Conservation (phyloP, 2,113 vertebrate species). For the Falco punctatus region DNA sequence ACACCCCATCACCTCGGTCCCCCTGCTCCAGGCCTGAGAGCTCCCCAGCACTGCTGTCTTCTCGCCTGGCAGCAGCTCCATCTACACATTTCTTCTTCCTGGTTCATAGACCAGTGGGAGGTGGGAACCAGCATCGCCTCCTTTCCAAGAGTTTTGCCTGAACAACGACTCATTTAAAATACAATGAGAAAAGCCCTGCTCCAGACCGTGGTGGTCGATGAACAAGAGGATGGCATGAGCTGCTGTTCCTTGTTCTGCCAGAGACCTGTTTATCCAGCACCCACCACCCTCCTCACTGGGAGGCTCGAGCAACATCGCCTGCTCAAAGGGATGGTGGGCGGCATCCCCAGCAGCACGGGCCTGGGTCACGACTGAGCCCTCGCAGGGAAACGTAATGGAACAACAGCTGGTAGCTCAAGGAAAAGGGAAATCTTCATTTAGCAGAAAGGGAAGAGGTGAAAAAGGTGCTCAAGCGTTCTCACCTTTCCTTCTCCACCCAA, state of each 20-base stretch:
- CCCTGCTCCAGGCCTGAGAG: background rate
- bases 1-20: background rate
- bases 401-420: background rate
- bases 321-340: background rate
- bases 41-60: background rate
- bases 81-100: background rate
- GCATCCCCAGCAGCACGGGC: background rate
- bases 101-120: accelerated
- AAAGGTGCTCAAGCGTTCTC: background rate
- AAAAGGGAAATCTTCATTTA: background rate
- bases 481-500: background rate
- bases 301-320: background rate
- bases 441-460: background rate
- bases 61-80: background rate
- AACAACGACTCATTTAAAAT: background rate
- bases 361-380: background rate
- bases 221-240: background rate
- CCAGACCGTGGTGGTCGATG: background rate
- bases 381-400: background rate
- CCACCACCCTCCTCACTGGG: accelerated
- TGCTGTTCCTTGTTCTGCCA: background rate
- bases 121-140: background rate
- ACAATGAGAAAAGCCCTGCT: background rate
- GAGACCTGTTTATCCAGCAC: background rate
- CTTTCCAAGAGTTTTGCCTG: background rate